Base-by-base conservation (phyloP, 2,888 invertebrate species). In the Hartigia nigra region DNA sequence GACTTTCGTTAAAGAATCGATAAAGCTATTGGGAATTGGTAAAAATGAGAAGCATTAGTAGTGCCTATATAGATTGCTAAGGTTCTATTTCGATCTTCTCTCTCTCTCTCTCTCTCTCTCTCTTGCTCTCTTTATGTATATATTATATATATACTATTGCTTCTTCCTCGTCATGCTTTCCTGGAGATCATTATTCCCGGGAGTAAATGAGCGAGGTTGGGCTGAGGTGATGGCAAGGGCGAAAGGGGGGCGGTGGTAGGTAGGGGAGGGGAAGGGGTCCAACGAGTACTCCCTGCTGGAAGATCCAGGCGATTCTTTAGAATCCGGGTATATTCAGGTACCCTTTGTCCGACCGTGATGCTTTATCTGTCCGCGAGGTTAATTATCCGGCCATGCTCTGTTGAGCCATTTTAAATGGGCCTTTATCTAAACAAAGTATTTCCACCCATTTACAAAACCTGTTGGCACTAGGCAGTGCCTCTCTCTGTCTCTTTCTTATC, bases 361-460 rank as follows among this genome's bases (percentile, higher is more conserved):
- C 75, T 81, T 79, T 79, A 79, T 79, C 78, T 70, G 79, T 77
- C 77, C 81, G 74, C 78, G 76, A 77, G 82, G 80, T 78, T 81
- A 79, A 82, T 81, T 82, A 79, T 78, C 82, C 74, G 77, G 79
- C 74, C 74, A 23, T 23, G 55, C 23, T 23, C 9, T 9, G 23
- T 55, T 23, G 23, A 55, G 55, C 55, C 55, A 0, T 23, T 39
- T 23, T 39, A 0, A 39, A 39, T 55, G 55, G 23, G 23, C 55
- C 23, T 35, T 55, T 55, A 23, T 55, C 9, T 9, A 23, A 55
- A 23, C 23, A 55, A 23, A 23, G 55, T 55, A 55, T 55, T 55
- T 55, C 14, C 81, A 79, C 77, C 80, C 78, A 78, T 81, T 81
- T 79, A 79, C 80, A 78, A 82, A 81, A 81, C 78, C 78, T 82